Conservation (phyloP, 2,797 vertebrate genomes). For the Diplodus puntazzo region DNA sequence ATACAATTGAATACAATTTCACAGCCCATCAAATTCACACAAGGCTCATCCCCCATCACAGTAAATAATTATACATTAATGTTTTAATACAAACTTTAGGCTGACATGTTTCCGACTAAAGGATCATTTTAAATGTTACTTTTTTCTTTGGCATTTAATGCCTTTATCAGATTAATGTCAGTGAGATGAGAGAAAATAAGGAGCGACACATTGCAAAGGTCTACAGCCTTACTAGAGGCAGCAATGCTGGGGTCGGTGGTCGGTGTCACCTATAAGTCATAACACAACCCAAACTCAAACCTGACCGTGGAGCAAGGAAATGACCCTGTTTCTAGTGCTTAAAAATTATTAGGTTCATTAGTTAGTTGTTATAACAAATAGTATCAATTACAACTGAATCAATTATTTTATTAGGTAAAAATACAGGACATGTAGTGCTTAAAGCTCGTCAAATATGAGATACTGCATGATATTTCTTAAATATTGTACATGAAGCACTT, state of each 20-base stretch:
- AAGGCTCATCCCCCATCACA: neutral
- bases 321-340: neutral
- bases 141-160: neutral
- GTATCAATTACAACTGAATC: neutral
- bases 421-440: neutral
- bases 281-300: neutral
- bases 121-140: neutral
- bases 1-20: neutral
- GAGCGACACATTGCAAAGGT: neutral
- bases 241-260: neutral
- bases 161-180: neutral
- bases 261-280: neutral
- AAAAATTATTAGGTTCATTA: neutral
- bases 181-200: neutral
- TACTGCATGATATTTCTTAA: neutral
- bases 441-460: neutral
- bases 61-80: too few species aligned
- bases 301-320: neutral
- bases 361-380: neutral
- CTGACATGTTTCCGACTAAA: neutral
- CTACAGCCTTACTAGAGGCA: neutral
- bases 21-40: conserved; percentile 1
- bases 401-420: neutral
- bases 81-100: neutral
- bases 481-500: neutral